phyloP scores from a whole-genome alignment of 2,113 vertebrate genomes.

The Rhineura floridana region DNA sequence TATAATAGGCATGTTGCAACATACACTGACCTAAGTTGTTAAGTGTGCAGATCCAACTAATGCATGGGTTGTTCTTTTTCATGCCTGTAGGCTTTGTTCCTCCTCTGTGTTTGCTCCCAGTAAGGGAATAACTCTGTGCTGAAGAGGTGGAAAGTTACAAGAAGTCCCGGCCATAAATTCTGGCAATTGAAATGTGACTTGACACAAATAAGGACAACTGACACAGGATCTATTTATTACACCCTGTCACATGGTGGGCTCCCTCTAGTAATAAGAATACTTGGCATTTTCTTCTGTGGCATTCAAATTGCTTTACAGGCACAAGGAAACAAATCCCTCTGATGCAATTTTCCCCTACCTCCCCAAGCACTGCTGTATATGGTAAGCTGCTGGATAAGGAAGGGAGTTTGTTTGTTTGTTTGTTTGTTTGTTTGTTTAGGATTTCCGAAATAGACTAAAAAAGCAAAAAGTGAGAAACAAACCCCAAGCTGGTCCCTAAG shows the following conservation, averaged over 20 bases:
- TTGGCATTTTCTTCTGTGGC: constrained; percentile 13
- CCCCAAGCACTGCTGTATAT: constrained; percentile 48
- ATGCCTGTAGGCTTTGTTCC: not conserved
- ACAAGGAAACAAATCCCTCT: constrained; percentile 4
- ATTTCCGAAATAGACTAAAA: constrained; percentile 45
- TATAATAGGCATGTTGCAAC: not conserved
- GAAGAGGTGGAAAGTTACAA: constrained; percentile 18
- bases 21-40: not conserved
- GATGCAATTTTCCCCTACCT: constrained; percentile 12
- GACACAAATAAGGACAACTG: constrained; percentile 60
- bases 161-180: constrained; percentile 23
- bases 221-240: constrained; percentile 59
- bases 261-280: constrained; percentile 27
- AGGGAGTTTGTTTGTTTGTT: constrained; percentile 50
- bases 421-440: no score
- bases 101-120: not conserved
- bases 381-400: constrained; percentile 66
- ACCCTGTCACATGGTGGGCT: constrained; percentile 44
- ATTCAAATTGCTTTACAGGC: constrained; percentile 20
- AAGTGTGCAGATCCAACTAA: not conserved
- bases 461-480: constrained; percentile 39
- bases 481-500: not conserved
- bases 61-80: not conserved
- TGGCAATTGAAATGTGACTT: constrained; percentile 62
- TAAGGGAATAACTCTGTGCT: constrained; percentile 26